Base-by-base conservation (phyloP, 2,888 invertebrate genomes). In the Nomada goodeniana region DNA sequence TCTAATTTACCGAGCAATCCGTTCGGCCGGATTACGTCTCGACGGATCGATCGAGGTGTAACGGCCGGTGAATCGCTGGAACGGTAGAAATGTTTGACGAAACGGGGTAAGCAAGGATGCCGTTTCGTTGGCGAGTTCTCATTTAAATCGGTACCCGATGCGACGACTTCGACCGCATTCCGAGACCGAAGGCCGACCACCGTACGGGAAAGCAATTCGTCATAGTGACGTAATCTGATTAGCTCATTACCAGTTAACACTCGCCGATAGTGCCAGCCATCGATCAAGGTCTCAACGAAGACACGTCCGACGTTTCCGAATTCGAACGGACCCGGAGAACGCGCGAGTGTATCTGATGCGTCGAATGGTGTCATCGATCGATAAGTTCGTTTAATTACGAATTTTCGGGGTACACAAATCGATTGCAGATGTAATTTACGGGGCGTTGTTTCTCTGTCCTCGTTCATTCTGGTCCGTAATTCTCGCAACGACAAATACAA, bases 221-320 rank as follows among this genome's bases (percentile, higher is more conserved):
- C 60, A n/a, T 29, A 70, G 52, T 76, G 81, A 82, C 72, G 81
- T 65, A 80, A 81, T 76, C 68, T 15, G 81, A 71, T 82, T 81
- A 76, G 69, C 59, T 76, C 72, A 60, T 50, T 63, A 63, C 69
- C 50, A 36, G 71, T 72, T 76, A 76, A 68, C 53, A 59, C 67
- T 74, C 18, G 60, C 36, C 60, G 59, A 47, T 69, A 72, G 44
- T 36, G 57, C 11, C 47, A 20, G 44, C 23, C 36, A 81, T 68
- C 68, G 72, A 82, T 81, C 81, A 76, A 72, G 80, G 82, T 44
- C 70, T 7, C 11, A 47, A 26, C 23, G 68, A 80, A 71, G 68
- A 75, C 63, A 63, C 63, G 67, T 5, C 61, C 42, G 60, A 50
- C 42, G 42, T 23, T 26, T 15, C 5, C 29, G 47, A 4, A n/a